phyloP scores from a whole-genome alignment of 1,140 invertebrate species.

The Nomia melanderi region DNA sequence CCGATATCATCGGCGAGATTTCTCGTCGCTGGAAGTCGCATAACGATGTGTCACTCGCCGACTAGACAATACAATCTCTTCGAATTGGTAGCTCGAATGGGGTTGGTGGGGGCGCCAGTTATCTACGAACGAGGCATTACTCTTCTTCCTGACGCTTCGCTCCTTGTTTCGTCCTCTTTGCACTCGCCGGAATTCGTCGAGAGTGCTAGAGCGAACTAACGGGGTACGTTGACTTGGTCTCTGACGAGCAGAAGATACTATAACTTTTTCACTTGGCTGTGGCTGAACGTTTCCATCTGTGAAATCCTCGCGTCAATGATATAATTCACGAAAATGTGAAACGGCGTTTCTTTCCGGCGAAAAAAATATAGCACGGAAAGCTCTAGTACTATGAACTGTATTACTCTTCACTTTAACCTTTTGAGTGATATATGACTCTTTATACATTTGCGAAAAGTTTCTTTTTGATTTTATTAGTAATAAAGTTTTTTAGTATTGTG shows the following conservation, averaged over 20 bases:
- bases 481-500: too few relatives aligned
- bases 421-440: too few relatives aligned
- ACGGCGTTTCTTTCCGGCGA: slow-evolving; percentile 27
- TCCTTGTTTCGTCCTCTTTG: neutral
- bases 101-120: slow-evolving; percentile 13
- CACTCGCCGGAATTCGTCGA: slow-evolving; percentile 40
- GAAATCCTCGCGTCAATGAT: slow-evolving; percentile 19
- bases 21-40: slow-evolving; percentile 40
- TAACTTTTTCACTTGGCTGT: slow-evolving; percentile 39
- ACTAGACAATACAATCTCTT: slow-evolving; percentile 62
- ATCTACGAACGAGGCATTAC: slow-evolving; percentile 55
- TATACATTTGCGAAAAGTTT: too few relatives aligned
- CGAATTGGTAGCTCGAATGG: slow-evolving; percentile 46
- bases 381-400: too few relatives aligned
- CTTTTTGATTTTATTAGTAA: too few relatives aligned
- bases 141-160: slow-evolving; percentile 34
- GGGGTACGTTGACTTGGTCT: slow-evolving; percentile 19
- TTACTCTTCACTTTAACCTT: too few relatives aligned
- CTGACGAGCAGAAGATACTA: slow-evolving; percentile 9
- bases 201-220: slow-evolving; percentile 15
- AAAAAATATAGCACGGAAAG: neutral
- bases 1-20: slow-evolving; percentile 26
- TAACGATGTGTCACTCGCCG: slow-evolving; percentile 56
- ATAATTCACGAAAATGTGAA: slow-evolving; percentile 40
- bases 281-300: slow-evolving; percentile 30